A percentile compares a stretch with the other conserved stretches of the same genome.
These are phyloP conservation scores for Todus mexicanus DNA, from an alignment of 2,797 vertebrate species.

Conservation along the genomic window DNA sequence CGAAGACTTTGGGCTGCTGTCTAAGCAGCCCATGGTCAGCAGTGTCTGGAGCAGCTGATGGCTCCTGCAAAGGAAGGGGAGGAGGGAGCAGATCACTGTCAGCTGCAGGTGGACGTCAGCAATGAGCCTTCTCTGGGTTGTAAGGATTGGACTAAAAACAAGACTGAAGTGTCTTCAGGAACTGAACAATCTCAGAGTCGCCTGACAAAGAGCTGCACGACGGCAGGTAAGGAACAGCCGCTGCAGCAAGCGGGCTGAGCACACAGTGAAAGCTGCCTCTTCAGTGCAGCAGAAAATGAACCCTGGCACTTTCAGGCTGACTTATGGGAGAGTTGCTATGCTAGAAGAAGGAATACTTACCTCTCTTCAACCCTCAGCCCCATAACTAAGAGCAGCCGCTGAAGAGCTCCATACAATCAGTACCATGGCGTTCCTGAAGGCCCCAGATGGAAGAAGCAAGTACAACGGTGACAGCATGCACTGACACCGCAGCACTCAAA, in stretches of 20 bases:
- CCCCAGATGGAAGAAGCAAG: slow-evolving; percentile 13
- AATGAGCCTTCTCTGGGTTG: background rate
- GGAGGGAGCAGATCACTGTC: rapidly evolving
- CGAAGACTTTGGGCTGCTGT: background rate
- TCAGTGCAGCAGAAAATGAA: background rate
- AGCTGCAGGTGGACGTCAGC: background rate
- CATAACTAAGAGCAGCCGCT: background rate
- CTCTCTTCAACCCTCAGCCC: background rate
- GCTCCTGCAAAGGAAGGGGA: background rate
- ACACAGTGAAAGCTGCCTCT: background rate
- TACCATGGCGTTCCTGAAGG: background rate
- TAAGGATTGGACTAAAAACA: background rate
- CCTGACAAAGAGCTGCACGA: background rate
- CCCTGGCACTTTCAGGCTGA: background rate
- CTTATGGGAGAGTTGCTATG: background rate
- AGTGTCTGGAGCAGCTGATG: background rate
- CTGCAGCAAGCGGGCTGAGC: rapidly evolving
- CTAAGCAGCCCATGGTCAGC: background rate
- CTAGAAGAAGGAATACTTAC: background rate
- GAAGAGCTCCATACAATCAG: background rate
- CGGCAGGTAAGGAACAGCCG: background rate
- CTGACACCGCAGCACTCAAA: background rate
- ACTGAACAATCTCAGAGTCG: rapidly evolving
- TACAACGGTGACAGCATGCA: background rate
- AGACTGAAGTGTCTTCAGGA: rapidly evolving